Evolutionary conservation across 2,888 invertebrate genomes (phyloP).

Genomic region (Corbicula japonica): DNA sequence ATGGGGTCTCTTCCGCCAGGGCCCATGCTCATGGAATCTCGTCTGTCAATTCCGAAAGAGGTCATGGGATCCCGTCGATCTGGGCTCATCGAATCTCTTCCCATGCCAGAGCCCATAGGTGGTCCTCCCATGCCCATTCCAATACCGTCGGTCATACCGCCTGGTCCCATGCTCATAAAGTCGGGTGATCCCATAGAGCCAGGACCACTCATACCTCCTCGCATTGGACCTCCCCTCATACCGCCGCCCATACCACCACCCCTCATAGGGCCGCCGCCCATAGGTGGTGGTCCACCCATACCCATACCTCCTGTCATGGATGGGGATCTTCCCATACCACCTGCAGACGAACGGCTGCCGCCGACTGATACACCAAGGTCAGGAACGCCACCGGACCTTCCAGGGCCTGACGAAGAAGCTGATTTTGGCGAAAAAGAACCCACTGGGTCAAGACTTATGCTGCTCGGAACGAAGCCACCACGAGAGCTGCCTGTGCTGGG

Average conservation of each 20-base stretch:
- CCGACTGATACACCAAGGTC: not conserved
- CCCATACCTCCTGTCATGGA: conserved; percentile 3
- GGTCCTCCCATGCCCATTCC: not conserved
- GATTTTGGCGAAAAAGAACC: too few relatives aligned
- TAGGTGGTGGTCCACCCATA: conserved; percentile 5
- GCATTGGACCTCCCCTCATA: conserved; percentile 3
- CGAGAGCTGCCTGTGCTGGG: not conserved
- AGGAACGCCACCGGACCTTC: conserved; percentile 3
- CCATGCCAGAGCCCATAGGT: not conserved
- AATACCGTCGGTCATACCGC: not conserved
- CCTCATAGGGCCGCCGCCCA: conserved; percentile 2
- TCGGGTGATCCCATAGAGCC: conserved; percentile 14
- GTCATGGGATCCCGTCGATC: not conserved
- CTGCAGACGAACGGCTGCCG: not conserved
- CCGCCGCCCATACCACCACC: conserved; percentile 1
- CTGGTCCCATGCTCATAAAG: conserved; percentile 37
- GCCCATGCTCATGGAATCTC: conserved; percentile 2
- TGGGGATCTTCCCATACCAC: not conserved
- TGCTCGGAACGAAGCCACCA: conserved; percentile 5
- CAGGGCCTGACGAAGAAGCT: too few relatives aligned
- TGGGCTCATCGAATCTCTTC: not conserved
- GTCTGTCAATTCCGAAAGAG: not conserved
- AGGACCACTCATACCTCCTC: not conserved
- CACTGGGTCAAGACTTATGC: not conserved
- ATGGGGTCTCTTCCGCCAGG: not conserved